Percentiles rank a stretch among this genome's conserved stretches.
phyloP scores from a whole-genome alignment of 2,113 vertebrate species.

The Mormyrus iriodes region DNA sequence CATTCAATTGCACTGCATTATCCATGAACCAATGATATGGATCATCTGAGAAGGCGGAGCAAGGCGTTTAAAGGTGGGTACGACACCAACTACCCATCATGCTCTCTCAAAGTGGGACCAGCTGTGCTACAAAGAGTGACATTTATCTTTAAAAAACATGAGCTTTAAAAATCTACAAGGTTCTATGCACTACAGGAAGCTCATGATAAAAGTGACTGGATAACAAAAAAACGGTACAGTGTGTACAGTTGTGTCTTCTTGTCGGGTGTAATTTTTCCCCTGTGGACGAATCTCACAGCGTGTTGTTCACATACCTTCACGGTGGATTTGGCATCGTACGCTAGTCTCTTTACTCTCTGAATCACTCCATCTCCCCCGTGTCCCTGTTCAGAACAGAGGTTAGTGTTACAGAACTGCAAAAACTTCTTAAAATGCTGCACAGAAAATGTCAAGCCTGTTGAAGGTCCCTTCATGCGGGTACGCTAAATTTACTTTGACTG shows the following conservation, averaged over 20 bases:
- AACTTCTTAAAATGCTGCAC: not conserved
- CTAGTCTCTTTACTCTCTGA: slow-evolving; percentile 84
- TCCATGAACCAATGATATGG: not conserved
- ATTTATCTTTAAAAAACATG: not conserved
- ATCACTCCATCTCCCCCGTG: slow-evolving; percentile 88
- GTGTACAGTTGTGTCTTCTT: not conserved
- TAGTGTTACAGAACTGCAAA: not conserved
- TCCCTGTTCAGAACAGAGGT: slow-evolving; percentile 64
- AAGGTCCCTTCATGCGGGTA: not conserved
- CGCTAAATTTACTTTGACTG: not conserved
- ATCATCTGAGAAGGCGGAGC: not conserved
- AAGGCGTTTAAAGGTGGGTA: not conserved
- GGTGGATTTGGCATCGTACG: slow-evolving; percentile 87
- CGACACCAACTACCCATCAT: not conserved
- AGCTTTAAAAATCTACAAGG: not conserved
- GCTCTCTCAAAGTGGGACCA: not conserved
- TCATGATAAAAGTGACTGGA: not conserved
- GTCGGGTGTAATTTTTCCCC: not conserved
- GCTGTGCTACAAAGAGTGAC: not conserved
- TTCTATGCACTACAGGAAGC: not conserved
- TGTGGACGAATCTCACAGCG: not conserved
- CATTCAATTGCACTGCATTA: not conserved
- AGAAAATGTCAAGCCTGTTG: not conserved
- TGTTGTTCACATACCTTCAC: slow-evolving; percentile 72
- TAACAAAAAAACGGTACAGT: not conserved